Base-by-base conservation (phyloP, 1,140 invertebrate genomes). In the Venustaconcha ellipsiformis region DNA sequence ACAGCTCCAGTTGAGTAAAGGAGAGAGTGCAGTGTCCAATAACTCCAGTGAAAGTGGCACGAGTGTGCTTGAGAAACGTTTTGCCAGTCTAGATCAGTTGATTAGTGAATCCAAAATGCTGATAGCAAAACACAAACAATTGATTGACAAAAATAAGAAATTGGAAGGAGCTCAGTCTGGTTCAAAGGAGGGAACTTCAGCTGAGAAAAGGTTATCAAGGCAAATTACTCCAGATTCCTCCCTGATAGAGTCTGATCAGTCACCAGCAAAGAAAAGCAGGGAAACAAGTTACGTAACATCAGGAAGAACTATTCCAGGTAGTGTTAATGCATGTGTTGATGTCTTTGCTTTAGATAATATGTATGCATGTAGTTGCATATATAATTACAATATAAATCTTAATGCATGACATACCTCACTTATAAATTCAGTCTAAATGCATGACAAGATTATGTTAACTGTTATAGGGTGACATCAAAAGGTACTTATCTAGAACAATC, bases 101-200 rank as follows among this genome's bases (percentile, higher is more conserved):
- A 83, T 83, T 14, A 71, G 73, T 67, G 82, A 83, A 72, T 83
- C 82, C 3, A 78, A 78, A 77, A 76, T 78, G 64, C 66, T 83
- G 1, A 83, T 83, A 57, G 76, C 75, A 8, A 73, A 76, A 37
- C 82, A 83, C 71, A 83, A 83, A 72, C 72, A 80, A 58, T 67
- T 83, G 30, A 78, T 83, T n/a, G 74, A 71, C 23, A 83, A 79
- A 72, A 79, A 81, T 62, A 79, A 78, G 65, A 76, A 71, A 37
- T 57, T 62, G 20, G 80, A 81, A 55, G 73, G 70, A 26, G 65
- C 18, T n/a, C 17, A 48, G 23, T 37, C 15, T 8, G 17, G 26
- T n/a, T 26, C 5, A 66, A 37, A 37, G 2, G n/a, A 23, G 65
- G 65, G 26, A 66, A 66, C 17, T 18, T 23, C 8, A 20, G 30